These are phyloP conservation scores for Aphelenchoides avenae DNA, from an alignment of 1,140 invertebrate genomes.

Conservation along the genomic window DNA sequence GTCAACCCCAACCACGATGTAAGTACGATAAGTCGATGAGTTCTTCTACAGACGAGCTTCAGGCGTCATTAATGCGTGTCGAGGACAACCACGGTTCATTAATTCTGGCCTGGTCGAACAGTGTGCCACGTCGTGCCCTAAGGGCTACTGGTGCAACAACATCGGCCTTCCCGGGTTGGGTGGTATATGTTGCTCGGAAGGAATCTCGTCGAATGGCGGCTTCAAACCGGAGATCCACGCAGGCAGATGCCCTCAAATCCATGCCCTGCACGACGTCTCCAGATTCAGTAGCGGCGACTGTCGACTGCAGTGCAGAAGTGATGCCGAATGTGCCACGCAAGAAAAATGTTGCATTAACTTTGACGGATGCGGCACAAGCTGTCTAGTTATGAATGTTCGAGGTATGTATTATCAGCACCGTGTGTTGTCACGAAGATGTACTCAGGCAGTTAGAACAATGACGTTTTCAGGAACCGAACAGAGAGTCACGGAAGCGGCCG, in stretches of 20 bases:
- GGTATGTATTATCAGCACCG: conserved; percentile 19
- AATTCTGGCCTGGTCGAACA: conserved; percentile 26
- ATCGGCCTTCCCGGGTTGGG: conserved; percentile 35
- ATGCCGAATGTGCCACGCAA: conserved; percentile 34
- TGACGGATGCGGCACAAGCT: conserved; percentile 43
- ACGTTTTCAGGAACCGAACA: not conserved
- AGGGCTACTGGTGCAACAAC: conserved; percentile 44
- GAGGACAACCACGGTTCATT: conserved; percentile 19
- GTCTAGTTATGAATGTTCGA: conserved; percentile 24
- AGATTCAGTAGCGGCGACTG: conserved; percentile 6
- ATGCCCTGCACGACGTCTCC: conserved; percentile 1
- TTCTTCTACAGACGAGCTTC: conserved; percentile 17
- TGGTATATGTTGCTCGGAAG: conserved; percentile 36
- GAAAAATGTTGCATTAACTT: conserved; percentile 50
- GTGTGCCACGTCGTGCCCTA: conserved; percentile 33
- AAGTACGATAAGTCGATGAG: conserved; percentile 17
- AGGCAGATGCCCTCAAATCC: conserved; percentile 3
- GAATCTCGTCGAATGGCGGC: conserved; percentile 14
- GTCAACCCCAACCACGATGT: conserved; percentile 48
- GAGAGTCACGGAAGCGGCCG: conserved; percentile 16
- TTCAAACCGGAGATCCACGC: not conserved
- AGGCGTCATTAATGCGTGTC: conserved; percentile 46
- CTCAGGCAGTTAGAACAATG: conserved; percentile 3
- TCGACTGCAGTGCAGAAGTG: conserved; percentile 27
- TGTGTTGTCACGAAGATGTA: conserved; percentile 7